These are phyloP conservation scores for Gymnoscelis rufifasciata DNA, from an alignment of 2,888 invertebrate genomes.

Conservation along the genomic window DNA sequence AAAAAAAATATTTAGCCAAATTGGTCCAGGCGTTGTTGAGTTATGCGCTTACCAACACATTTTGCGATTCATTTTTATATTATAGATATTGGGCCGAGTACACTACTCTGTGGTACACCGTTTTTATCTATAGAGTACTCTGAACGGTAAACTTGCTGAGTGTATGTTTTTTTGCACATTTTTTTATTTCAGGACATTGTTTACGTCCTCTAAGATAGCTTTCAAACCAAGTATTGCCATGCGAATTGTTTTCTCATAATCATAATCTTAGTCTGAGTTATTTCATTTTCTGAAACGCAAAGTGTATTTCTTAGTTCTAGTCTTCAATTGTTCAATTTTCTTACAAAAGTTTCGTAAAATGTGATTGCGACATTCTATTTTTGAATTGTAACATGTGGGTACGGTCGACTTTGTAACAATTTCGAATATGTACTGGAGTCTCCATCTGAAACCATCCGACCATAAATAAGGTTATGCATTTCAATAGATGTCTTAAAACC, in stretches of 20 bases:
- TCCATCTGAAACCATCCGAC: slow-evolving; percentile 8
- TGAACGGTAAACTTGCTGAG: too few relatives aligned
- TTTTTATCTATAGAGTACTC: too few relatives aligned
- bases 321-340: background rate
- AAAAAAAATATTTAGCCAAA: too few relatives aligned
- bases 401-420: slow-evolving; percentile 10
- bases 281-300: background rate
- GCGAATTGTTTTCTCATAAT: background rate
- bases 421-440: slow-evolving; percentile 10
- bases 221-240: too few relatives aligned
- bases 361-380: slow-evolving; percentile 16
- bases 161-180: too few relatives aligned
- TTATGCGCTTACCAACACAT: too few relatives aligned
- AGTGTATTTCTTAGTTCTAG: slow-evolving; percentile 3
- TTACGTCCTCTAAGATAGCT: too few relatives aligned
- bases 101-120: too few relatives aligned
- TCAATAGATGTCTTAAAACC: slow-evolving; percentile 7
- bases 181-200: too few relatives aligned
- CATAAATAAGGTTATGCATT: slow-evolving; percentile 4
- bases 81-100: too few relatives aligned
- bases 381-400: slow-evolving; percentile 4
- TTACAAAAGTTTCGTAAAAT: background rate
- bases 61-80: too few relatives aligned
- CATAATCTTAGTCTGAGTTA: background rate
- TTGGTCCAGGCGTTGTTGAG: too few relatives aligned